Conservation (phyloP, 2,888 invertebrate species). For the Phaedon cochleariae region DNA sequence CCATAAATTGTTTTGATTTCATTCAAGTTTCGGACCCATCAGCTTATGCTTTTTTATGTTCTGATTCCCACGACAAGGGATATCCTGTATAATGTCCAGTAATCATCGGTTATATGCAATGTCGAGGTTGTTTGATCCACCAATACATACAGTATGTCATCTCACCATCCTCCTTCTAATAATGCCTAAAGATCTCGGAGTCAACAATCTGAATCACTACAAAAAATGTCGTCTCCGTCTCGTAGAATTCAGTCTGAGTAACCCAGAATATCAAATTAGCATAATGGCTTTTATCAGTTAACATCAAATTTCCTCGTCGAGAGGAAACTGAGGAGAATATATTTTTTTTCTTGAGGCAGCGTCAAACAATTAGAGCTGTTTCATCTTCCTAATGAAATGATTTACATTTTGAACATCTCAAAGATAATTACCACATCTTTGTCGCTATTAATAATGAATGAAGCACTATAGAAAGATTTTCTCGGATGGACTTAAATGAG, state of each 20-base stretch:
- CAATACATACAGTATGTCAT: too few relatives aligned
- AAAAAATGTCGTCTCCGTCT: too few relatives aligned
- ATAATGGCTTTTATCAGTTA: slow-evolving; percentile 24
- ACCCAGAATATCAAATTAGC: slow-evolving; percentile 18
- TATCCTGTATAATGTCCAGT: too few relatives aligned
- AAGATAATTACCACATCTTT: slow-evolving; percentile 30
- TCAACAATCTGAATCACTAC: too few relatives aligned
- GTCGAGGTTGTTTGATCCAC: too few relatives aligned
- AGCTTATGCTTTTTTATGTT: too few relatives aligned
- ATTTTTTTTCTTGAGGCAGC: slow-evolving; percentile 19
- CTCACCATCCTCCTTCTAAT: too few relatives aligned
- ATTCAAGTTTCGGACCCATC: too few relatives aligned
- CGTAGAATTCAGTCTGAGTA: not conserved
- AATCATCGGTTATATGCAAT: too few relatives aligned
- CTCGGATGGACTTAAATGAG: slow-evolving; percentile 1
- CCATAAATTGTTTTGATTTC: too few relatives aligned
- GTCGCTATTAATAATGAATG: slow-evolving; percentile 30
- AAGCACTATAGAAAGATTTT: slow-evolving; percentile 16
- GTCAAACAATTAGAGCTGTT: slow-evolving; percentile 26
- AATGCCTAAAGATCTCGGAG: too few relatives aligned
- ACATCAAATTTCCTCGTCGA: slow-evolving; percentile 19
- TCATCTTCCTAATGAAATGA: slow-evolving; percentile 31
- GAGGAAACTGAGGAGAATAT: slow-evolving; percentile 10
- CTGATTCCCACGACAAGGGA: too few relatives aligned
- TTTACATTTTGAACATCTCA: slow-evolving; percentile 30